Evolutionary conservation across 2,888 invertebrate genomes (phyloP).

Genomic region (Trichopria drosophilae): DNA sequence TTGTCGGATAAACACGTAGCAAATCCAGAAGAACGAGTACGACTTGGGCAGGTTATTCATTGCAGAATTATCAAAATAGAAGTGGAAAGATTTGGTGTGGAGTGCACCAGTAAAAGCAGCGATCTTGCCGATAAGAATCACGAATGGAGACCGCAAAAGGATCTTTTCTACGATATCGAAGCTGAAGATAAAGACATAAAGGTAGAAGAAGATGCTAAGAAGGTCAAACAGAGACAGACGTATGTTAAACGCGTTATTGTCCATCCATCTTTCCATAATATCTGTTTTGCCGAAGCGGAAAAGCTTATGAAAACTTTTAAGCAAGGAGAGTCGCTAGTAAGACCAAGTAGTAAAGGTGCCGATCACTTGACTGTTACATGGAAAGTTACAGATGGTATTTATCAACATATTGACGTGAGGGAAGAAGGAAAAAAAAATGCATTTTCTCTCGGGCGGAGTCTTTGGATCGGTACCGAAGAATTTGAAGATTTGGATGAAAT

Average conservation of each 20-base stretch:
- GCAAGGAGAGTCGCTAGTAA: conserved; percentile 93
- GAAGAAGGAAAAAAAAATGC: conserved; percentile 97
- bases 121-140: conserved; percentile 89
- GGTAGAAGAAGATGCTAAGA: conserved; percentile 79
- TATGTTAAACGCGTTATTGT: conserved; percentile 96
- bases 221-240: conserved; percentile 78
- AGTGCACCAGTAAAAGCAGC: conserved; percentile 90
- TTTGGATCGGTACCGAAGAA: conserved; percentile 89
- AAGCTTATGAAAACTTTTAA: conserved; percentile 89
- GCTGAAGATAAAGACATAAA: conserved; percentile 78
- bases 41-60: conserved; percentile 80
- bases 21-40: conserved; percentile 91
- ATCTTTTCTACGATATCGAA: conserved; percentile 88
- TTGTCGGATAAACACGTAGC: conserved; percentile 90
- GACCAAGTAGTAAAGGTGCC: conserved; percentile 95
- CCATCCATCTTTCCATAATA: conserved; percentile 96
- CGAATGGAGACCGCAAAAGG: conserved; percentile 88
- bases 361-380: conserved; percentile 97
- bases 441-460: conserved; percentile 84
- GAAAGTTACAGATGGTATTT: conserved; percentile 94
- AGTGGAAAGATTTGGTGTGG: conserved; percentile 89
- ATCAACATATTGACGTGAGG: conserved; percentile 93
- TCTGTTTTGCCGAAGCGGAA: conserved; percentile 89
- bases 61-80: conserved; percentile 94
- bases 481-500: conserved; percentile 99